Percentiles rank a stretch among this genome's conserved stretches.
These are phyloP conservation scores for Orbicella faveolata DNA, from an alignment of 64 coral and sea anemone species.

Conservation along the genomic window DNA sequence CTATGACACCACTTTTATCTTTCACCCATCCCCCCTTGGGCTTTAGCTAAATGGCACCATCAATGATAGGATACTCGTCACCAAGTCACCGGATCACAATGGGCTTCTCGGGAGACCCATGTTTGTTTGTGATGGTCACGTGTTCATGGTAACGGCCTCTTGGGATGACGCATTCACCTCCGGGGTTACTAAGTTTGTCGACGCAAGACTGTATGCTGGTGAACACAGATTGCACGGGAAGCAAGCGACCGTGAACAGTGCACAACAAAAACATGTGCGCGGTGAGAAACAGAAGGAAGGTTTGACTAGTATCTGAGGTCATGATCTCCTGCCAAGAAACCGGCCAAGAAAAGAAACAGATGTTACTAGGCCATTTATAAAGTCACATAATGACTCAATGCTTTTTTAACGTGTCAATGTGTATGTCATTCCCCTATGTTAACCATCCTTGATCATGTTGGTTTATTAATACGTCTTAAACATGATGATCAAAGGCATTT, in stretches of 20 bases:
- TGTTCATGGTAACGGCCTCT: conserved; percentile 70
- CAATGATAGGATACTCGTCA: conserved; percentile 64
- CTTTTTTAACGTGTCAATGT: too few relatives aligned
- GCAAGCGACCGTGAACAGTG: not conserved
- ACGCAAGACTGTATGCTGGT: conserved; percentile 54
- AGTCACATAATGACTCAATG: not conserved
- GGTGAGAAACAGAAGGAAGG: not conserved
- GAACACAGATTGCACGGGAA: not conserved
- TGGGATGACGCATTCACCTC: conserved; percentile 57
- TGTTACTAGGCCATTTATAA: not conserved
- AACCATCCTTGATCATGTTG: too few relatives aligned
- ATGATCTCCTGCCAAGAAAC: not conserved
- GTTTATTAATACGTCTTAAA: too few relatives aligned
- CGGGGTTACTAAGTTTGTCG: conserved; percentile 30
- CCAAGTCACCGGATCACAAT: conserved; percentile 59
- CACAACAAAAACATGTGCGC: not conserved
- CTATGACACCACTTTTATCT: conserved; percentile 32
- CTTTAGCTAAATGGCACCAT: conserved; percentile 59
- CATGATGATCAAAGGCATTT: too few relatives aligned
- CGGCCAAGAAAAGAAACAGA: not conserved
- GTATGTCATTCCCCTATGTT: too few relatives aligned
- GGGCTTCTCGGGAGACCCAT: conserved; percentile 31
- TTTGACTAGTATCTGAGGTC: not conserved
- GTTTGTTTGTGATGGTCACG: conserved; percentile 59
- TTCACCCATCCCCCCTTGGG: conserved; percentile 41